Evolutionary conservation across 2,113 vertebrate species (phyloP), one percentile per base, ranked within the genome.

Genomic region (Mola mola): DNA sequence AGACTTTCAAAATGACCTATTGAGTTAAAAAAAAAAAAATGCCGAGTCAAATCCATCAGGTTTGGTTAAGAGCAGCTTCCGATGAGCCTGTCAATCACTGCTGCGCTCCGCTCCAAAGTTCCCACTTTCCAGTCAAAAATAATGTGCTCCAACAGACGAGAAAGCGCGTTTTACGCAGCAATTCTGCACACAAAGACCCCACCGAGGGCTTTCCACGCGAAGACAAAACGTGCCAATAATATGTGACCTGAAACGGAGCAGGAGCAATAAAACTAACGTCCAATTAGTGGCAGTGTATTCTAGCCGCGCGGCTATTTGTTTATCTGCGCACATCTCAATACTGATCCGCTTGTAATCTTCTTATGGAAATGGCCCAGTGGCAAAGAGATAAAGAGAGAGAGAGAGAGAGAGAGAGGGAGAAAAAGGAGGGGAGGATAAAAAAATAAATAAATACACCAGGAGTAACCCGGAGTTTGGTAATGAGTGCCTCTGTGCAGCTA

Each of bases 301-400:
- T 88, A 89, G 17, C 66, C 75, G 69, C 78, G 56, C 75, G 53
- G 80, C 87, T 76, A 88, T 90, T 87, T 90, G 86, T 88, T 88
- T 89, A 86, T 90, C 85, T 66, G 81, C 47, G 64, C 46, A 81
- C 67, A 87, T 88, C 84, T 88, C 92, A 90, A 89, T 90, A 89
- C 87, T 91, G 90, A 92, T 92, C 90, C 89, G 88, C 91, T 90
- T 90, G 91, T 94, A 95, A 93, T 94, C 92, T 91, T 78, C 89
- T 92, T 91, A 58, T 83, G 90, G 91, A 92, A 93, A 78, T 92
- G 82, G 77, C 79, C 86, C 49, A 86, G 64, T 83, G 56, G 87
- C 67, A 78, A 79, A 43, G 62, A 78, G 82, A 82, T 65, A 82
- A 75, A 79, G 79, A 52, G 47, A 26, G 5, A 20, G 21, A 33